Conservation (phyloP, 2,797 vertebrate species). For the Labroides dimidiatus region DNA sequence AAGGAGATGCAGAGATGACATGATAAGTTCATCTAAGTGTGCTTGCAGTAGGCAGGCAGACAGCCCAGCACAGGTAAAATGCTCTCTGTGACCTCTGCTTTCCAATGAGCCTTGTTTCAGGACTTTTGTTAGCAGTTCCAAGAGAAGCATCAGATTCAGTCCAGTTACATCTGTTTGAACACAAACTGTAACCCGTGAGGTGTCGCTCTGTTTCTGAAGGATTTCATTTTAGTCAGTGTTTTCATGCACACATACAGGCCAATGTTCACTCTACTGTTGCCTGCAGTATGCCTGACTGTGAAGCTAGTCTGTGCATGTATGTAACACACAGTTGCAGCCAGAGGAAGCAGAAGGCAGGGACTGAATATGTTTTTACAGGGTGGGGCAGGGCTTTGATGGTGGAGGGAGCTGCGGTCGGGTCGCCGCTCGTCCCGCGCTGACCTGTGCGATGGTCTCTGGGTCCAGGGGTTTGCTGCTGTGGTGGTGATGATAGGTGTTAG, state of each 20-base stretch:
- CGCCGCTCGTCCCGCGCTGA: slow-evolving; percentile 86
- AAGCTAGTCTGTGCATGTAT: slow-evolving; percentile 57
- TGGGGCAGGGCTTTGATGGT: slow-evolving; percentile 83
- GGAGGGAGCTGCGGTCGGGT: slow-evolving; percentile 78
- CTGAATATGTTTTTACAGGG: slow-evolving; percentile 83
- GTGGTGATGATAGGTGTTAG: slow-evolving; percentile 86
- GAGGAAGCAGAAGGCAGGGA: slow-evolving; percentile 81
- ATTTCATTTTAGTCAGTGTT: neutral
- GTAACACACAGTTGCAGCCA: slow-evolving; percentile 76
- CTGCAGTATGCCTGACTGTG: slow-evolving; percentile 75
- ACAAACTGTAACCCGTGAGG: no score
- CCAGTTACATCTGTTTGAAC: neutral
- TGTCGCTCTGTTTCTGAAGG: no score
- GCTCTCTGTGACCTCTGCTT: slow-evolving; percentile 55
- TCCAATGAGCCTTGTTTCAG: slow-evolving; percentile 7
- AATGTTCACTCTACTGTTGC: slow-evolving; percentile 27
- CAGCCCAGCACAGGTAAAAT: slow-evolving; percentile 58
- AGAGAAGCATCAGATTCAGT: slow-evolving; percentile 1
- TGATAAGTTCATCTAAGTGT: slow-evolving; percentile 54
- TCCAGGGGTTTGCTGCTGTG: slow-evolving; percentile 93
- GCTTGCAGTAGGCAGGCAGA: slow-evolving; percentile 63
- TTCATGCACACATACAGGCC: neutral
- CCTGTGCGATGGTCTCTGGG: slow-evolving; percentile 99
- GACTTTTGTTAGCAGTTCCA: neutral
- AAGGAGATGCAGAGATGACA: slow-evolving; percentile 56